phyloP scores from a whole-genome alignment of 2,797 vertebrate species.

The Micrastur ruficollis region DNA sequence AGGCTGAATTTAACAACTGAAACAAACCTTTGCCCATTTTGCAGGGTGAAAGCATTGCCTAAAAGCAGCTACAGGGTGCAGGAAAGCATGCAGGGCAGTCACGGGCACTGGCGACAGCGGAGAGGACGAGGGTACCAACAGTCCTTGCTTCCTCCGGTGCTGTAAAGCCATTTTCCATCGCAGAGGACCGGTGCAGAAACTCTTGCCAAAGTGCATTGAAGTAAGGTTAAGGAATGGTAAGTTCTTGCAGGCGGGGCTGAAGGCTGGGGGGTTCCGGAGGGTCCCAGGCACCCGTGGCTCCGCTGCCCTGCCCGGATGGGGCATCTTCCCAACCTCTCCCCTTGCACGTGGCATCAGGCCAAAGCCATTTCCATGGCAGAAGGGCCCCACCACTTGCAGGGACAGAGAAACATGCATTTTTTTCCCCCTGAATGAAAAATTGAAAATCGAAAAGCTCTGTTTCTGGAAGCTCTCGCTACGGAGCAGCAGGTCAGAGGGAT shows the following conservation, averaged over 20 bases:
- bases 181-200: background rate
- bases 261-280: background rate
- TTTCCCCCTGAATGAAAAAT: background rate
- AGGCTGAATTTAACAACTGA: background rate
- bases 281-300: background rate
- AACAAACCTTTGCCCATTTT: background rate
- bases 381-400: background rate
- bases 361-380: background rate
- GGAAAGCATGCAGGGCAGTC: background rate
- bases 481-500: background rate
- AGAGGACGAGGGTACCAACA: background rate
- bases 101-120: accelerated
- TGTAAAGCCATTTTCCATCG: background rate
- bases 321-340: background rate
- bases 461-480: background rate
- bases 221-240: background rate
- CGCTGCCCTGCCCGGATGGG: accelerated
- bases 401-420: background rate
- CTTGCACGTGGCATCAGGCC: background rate
- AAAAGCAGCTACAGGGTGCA: accelerated
- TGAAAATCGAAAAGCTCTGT: background rate
- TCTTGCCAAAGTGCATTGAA: background rate
- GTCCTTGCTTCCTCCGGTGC: background rate
- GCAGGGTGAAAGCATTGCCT: background rate
- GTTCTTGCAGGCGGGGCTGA: background rate